Evolutionary conservation across 1,140 invertebrate genomes (phyloP), one percentile per base, ranked within the genome.

Genomic region (Piezodorus guildinii): DNA sequence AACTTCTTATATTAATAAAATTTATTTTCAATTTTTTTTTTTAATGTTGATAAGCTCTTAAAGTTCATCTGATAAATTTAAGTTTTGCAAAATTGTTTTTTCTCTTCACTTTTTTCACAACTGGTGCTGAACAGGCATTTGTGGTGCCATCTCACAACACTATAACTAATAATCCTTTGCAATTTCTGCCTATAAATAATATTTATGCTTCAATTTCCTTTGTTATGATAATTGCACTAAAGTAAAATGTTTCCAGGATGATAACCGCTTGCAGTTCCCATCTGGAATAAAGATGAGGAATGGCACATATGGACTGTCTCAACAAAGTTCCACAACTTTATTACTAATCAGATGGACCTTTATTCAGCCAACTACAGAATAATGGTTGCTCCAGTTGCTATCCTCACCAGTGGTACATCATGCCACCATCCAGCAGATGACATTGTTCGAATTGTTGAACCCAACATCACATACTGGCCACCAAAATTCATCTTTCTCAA

Each of bases 191-290:
- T 4, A 39, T 12, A 39, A 10, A 39, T n/a, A n/a, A n/a, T 39
- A 39, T 39, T 10, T 39, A 39, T 39, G 34, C 34, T 39, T 39
- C 6, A 10, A 10, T 10, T 39, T 39, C 9, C 9, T 10, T 10
- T 6, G 9, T 1, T 39, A 8, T 39, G 34, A 12, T 39, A 39
- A 39, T 12, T 39, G 6, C 34, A 39, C 34, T 39, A 39, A 39
- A 39, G 34, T 1, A 10, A 21, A 21, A 8, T 21, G 9, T 58
- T 67, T 69, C 54, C 63, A 71, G 70, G 66, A 67, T 56, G 66
- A 71, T 21, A 56, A 59, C 51, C 14, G 56, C 3, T 65, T 71
- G 17, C 70, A 71, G 58, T 71, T 71, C 46, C 66, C 64, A 5
- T 66, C 46, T 21, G 70, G 70, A 5, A 45, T 71, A n/a, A 71